A percentile compares a stretch with the other conserved stretches of the same genome.
These are phyloP conservation scores for Leptobrachium leishanense DNA, from an alignment of 2,113 vertebrate genomes.

Conservation along the genomic window DNA sequence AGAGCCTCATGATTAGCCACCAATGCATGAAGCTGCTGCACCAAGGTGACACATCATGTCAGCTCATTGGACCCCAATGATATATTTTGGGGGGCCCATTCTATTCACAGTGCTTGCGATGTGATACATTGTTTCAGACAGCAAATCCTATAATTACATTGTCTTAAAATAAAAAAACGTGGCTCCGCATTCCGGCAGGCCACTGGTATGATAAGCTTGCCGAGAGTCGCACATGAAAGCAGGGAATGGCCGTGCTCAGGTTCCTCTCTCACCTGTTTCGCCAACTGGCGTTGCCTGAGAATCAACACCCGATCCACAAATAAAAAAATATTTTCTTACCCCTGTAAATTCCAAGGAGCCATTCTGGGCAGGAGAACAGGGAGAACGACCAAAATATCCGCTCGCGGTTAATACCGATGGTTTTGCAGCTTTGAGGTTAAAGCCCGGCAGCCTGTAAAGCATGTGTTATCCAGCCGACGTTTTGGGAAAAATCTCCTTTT, in stretches of 20 bases:
- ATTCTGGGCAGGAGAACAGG: neutral
- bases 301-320: neutral
- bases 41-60: neutral
- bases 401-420: neutral
- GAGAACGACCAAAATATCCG: neutral
- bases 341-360: neutral
- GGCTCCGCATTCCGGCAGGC: neutral
- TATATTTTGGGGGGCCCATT: neutral
- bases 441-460: neutral
- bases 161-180: slow-evolving; percentile 13
- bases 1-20: no score
- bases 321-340: slow-evolving; percentile 1
- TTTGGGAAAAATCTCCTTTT: no score
- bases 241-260: neutral
- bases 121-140: neutral
- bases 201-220: neutral
- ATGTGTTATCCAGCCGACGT: no score
- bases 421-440: neutral
- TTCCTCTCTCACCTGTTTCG: slow-evolving; percentile 15
- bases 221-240: neutral
- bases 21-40: neutral
- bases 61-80: neutral
- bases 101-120: neutral
- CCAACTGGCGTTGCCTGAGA: neutral
- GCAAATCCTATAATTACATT: neutral